Base-by-base conservation (phyloP, 1,140 invertebrate genomes). In the Xylocopa sonorina region DNA sequence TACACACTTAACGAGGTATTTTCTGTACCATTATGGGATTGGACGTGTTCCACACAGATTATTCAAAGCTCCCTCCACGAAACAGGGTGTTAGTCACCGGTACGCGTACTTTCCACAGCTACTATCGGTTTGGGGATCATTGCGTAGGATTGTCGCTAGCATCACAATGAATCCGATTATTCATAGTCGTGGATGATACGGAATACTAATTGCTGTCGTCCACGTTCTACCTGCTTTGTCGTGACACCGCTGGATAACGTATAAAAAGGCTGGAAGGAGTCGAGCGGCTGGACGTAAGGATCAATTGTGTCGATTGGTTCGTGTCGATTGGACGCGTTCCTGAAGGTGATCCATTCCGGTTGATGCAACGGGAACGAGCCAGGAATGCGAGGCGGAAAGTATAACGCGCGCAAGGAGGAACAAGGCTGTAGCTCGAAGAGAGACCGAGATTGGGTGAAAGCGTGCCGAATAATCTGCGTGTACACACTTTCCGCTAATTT, bases 361-460 rank as follows among this genome's bases (percentile, higher is more conserved):
- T 18, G 55, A 63, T 24, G 38, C 38, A 38, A 38, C 38, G 38
- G 58, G 6, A 14, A 34, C 9, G n/a, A 60, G 21, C 2, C 16
- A 14, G 55, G 21, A 60, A 32, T 6, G 55, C 41, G n/a, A 32
- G 2, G 12, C 18, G 7, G 14, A 73, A 48, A 57, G 51, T 66
- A 18, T 48, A 68, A 67, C 38, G 21, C 7, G 9, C 2, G n/a
- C 38, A 3, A 68, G n/a, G 21, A 67, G 58, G 38, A 46, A n/a
- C 48, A 2, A n/a, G 62, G 32, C 21, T 3, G n/a, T 46, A 32
- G 16, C 12, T 7, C 18, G 21, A 58, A 14, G 16, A 7, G 41
- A 77, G 74, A 16, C 27, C 38, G 63, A 51, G 78, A 74, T 75
- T 74, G 62, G 72, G 63, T 75, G 78, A 73, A 80, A 74, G 72